A percentile compares a stretch with the other conserved stretches of the same genome.
Conservation (phyloP, 2,888 invertebrate species). For the Balanococcus diminutus region DNA sequence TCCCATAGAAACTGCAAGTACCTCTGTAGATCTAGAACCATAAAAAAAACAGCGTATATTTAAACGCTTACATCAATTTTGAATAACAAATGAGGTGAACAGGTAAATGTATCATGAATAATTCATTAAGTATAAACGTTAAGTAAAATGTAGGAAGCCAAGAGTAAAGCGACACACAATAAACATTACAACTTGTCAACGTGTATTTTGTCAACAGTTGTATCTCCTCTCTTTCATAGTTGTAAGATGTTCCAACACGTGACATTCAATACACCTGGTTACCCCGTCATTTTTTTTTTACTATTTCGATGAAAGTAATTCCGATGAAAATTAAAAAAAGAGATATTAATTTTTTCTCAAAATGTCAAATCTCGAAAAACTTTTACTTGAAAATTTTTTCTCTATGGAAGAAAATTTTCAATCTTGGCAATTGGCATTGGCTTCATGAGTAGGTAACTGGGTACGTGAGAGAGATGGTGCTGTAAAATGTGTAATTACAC, state of each 20-base stretch:
- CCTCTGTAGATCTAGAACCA: slow-evolving; percentile 45
- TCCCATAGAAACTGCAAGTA: slow-evolving; percentile 50
- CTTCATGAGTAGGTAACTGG: not conserved
- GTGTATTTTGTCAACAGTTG: slow-evolving; percentile 54
- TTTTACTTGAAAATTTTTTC: not conserved
- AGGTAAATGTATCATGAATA: slow-evolving; percentile 54
- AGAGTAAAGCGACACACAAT: slow-evolving; percentile 53
- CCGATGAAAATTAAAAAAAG: not conserved
- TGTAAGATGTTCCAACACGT: slow-evolving; percentile 52
- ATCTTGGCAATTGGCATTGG: slow-evolving; percentile 8
- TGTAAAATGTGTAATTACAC: not conserved
- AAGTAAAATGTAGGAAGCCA: slow-evolving; percentile 55
- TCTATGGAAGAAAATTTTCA: not conserved
- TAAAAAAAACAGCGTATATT: slow-evolving; percentile 50
- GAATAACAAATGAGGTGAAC: slow-evolving; percentile 55
- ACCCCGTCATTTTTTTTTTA: slow-evolving; percentile 45
- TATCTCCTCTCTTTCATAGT: slow-evolving; percentile 51
- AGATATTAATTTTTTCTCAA: not conserved
- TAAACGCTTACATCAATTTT: slow-evolving; percentile 53
- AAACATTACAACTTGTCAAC: slow-evolving; percentile 55
- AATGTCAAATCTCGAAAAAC: not conserved
- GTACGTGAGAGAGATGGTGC: not conserved
- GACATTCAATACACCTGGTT: slow-evolving; percentile 48
- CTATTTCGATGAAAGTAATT: slow-evolving; percentile 50
- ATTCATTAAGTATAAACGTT: slow-evolving; percentile 54